Evolutionary conservation across 2,888 invertebrate species (phyloP).

Genomic region (Sinohyriopsis cumingii): DNA sequence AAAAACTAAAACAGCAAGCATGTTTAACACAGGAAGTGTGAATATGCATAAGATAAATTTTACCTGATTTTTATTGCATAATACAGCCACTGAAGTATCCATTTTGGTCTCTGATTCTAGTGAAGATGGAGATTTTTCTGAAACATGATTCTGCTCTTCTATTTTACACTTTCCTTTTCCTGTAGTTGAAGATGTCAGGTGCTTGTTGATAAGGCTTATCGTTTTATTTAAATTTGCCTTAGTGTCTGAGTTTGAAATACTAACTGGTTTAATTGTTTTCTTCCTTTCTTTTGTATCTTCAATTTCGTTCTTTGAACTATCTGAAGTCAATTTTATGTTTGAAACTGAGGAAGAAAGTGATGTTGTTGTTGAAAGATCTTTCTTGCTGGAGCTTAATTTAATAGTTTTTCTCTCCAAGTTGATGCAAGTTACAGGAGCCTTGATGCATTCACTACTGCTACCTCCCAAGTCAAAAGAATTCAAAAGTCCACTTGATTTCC

Average conservation of each 20-base stretch:
- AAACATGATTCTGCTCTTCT: too few relatives aligned
- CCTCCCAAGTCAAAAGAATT: constrained; percentile 34
- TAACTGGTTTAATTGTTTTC: constrained; percentile 5
- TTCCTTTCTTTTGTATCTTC: not conserved
- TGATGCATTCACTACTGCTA: constrained; percentile 42
- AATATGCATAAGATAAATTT: too few relatives aligned
- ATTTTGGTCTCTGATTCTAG: too few relatives aligned
- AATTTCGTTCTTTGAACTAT: not conserved
- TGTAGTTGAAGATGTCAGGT: not conserved
- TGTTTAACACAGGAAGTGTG: too few relatives aligned
- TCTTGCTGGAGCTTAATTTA: constrained; percentile 39
- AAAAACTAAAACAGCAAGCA: too few relatives aligned
- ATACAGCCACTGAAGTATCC: too few relatives aligned
- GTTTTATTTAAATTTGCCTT: constrained; percentile 1
- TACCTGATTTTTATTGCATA: too few relatives aligned
- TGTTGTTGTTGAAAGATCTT: not conserved
- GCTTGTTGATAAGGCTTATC: constrained; percentile 1
- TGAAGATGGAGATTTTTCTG: too few relatives aligned
- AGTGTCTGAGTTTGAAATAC: constrained; percentile 4
- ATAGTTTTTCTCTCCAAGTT: constrained; percentile 58
- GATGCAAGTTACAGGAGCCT: constrained; percentile 60
- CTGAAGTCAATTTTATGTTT: too few relatives aligned
- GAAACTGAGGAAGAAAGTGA: too few relatives aligned
- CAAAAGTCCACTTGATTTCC: constrained; percentile 30
- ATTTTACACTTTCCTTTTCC: not conserved